phyloP scores from a whole-genome alignment of 2,888 invertebrate genomes.

The Macaria liturata region DNA sequence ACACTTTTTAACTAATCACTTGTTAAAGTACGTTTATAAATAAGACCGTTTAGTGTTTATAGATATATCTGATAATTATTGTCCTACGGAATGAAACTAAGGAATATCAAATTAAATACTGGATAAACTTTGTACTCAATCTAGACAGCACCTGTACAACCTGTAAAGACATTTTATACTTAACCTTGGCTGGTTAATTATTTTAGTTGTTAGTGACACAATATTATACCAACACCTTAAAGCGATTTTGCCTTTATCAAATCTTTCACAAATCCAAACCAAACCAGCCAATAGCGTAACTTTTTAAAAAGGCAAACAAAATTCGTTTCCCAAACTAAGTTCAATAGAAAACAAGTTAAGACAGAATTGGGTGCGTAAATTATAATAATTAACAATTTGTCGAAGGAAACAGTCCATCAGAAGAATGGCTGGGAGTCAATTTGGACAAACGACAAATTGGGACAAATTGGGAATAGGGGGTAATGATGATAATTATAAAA shows the following conservation, averaged over 20 bases:
- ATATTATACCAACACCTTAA: background rate
- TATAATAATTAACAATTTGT: slow-evolving; percentile 74
- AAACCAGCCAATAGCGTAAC: slow-evolving; percentile 26
- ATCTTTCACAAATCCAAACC: background rate
- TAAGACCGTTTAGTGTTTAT: no score
- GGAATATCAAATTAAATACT: no score
- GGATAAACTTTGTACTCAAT: no score
- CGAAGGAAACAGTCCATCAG: slow-evolving; percentile 72
- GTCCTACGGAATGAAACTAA: no score
- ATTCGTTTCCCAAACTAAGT: slow-evolving; percentile 47
- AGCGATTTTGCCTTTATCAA: background rate
- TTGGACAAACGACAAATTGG: slow-evolving; percentile 44
- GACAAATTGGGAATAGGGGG: background rate
- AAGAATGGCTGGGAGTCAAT: slow-evolving; percentile 61
- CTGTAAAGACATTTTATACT: no score
- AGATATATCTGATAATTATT: no score
- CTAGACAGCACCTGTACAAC: no score
- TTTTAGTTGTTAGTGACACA: no score
- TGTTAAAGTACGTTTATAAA: no score
- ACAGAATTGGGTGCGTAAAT: slow-evolving; percentile 45
- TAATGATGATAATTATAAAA: no score
- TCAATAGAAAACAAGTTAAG: slow-evolving; percentile 27
- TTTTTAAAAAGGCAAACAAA: slow-evolving; percentile 48
- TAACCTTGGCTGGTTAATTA: no score
- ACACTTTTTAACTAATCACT: no score